These are phyloP conservation scores for Epirrhoe alternata DNA, from an alignment of 2,888 invertebrate species.

Conservation along the genomic window DNA sequence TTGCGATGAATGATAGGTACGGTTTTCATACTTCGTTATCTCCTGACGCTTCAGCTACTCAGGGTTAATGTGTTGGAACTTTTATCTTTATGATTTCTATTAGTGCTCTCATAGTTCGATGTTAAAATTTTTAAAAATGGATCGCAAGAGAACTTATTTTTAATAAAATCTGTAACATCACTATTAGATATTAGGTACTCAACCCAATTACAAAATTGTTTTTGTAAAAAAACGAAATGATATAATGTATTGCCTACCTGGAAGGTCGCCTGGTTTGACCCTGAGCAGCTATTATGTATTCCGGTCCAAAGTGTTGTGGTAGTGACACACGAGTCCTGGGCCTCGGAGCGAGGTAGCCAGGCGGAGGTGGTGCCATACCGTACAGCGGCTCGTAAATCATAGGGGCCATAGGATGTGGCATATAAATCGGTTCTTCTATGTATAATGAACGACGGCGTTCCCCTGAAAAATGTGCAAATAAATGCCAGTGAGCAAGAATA, in stretches of 20 bases:
- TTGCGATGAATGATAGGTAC: conserved; percentile 45
- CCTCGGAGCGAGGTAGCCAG: conserved; percentile 65
- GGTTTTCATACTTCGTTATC: conserved; percentile 52
- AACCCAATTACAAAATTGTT: no score
- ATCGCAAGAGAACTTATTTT: no score
- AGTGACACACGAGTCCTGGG: conserved; percentile 71
- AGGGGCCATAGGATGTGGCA: conserved; percentile 70
- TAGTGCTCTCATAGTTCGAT: neutral
- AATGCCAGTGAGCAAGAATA: neutral
- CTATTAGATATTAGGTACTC: no score
- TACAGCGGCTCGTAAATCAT: conserved; percentile 76
- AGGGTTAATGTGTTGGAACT: conserved; percentile 7
- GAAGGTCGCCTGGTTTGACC: conserved; percentile 71
- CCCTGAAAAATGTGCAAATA: conserved; percentile 53
- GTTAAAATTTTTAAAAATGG: no score
- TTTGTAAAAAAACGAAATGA: no score
- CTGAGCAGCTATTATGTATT: conserved; percentile 69
- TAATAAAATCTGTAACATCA: no score
- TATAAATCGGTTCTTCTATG: conserved; percentile 73
- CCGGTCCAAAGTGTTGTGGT: conserved; percentile 64
- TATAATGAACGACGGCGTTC: conserved; percentile 75
- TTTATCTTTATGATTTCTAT: neutral
- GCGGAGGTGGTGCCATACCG: conserved; percentile 62
- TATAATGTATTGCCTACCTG: conserved; percentile 51
- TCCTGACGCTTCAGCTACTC: conserved; percentile 32